These are phyloP conservation scores for Odobenus rosmarus DNA, from an alignment of 2,113 vertebrate genomes.

Conservation along the genomic window DNA sequence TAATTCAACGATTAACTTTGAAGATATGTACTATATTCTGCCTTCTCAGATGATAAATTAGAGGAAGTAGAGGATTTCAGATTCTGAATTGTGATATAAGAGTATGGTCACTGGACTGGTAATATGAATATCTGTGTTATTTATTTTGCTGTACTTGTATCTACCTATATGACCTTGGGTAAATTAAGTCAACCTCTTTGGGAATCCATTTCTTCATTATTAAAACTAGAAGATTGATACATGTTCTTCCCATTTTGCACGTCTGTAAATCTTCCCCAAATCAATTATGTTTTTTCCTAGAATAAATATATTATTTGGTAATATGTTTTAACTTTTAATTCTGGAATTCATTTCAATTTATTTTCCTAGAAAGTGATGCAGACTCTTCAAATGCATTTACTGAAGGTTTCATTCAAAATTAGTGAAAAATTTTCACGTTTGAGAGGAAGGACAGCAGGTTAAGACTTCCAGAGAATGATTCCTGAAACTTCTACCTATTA, in stretches of 20 bases:
- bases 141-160: neutral
- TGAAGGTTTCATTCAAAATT: neutral
- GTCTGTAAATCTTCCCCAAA: neutral
- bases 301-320: neutral
- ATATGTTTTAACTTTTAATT: neutral
- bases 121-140: neutral
- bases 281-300: neutral
- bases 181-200: neutral
- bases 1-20: slow-evolving; percentile 45
- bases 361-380: neutral
- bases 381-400: neutral
- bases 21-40: neutral
- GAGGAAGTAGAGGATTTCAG: neutral
- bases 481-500: neutral
- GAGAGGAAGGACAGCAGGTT: neutral
- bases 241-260: neutral
- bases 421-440: neutral
- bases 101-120: neutral
- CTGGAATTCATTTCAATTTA: neutral
- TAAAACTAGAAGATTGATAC: neutral
- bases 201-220: neutral
- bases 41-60: neutral
- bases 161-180: neutral
- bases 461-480: neutral
- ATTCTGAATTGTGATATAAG: neutral